A percentile compares a stretch with the other conserved stretches of the same genome.
These are phyloP conservation scores for Hemicentrotus pulcherrimus DNA, from an alignment of 35 echinoderm and acorn worm species.

Conservation along the genomic window DNA sequence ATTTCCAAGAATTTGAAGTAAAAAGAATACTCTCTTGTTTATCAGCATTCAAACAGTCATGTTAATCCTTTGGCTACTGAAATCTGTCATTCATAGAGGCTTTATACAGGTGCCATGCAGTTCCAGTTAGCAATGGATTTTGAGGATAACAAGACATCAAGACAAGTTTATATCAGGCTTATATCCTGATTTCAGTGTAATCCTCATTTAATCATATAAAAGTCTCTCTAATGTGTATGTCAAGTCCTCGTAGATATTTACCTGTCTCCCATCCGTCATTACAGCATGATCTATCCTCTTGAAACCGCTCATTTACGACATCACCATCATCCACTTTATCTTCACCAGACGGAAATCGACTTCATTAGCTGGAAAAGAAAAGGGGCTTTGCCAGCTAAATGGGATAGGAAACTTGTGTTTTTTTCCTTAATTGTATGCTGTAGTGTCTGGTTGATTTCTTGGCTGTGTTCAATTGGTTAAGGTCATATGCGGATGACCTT, in stretches of 20 bases:
- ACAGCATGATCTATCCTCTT: not conserved
- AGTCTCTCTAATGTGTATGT: not conserved
- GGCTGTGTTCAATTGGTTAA: not conserved
- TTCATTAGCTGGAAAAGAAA: not conserved
- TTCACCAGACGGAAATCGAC: not conserved
- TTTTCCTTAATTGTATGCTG: not conserved
- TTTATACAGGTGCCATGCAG: too few species aligned
- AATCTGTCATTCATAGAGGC: too few species aligned
- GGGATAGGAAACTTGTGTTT: not conserved
- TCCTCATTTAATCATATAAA: not conserved
- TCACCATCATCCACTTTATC: not conserved
- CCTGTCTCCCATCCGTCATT: not conserved
- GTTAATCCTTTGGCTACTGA: too few species aligned
- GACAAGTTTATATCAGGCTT: not conserved
- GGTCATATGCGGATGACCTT: not conserved
- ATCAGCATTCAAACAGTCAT: too few species aligned
- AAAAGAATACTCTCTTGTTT: too few species aligned
- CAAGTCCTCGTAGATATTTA: not conserved
- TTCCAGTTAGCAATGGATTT: not conserved
- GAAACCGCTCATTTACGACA: not conserved
- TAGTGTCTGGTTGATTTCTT: not conserved
- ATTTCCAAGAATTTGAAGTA: too few species aligned
- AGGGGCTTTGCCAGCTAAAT: not conserved
- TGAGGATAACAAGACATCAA: not conserved
- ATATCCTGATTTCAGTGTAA: not conserved